Base-by-base conservation (phyloP, 1,140 invertebrate species). In the Gyrodactylus salaris region DNA sequence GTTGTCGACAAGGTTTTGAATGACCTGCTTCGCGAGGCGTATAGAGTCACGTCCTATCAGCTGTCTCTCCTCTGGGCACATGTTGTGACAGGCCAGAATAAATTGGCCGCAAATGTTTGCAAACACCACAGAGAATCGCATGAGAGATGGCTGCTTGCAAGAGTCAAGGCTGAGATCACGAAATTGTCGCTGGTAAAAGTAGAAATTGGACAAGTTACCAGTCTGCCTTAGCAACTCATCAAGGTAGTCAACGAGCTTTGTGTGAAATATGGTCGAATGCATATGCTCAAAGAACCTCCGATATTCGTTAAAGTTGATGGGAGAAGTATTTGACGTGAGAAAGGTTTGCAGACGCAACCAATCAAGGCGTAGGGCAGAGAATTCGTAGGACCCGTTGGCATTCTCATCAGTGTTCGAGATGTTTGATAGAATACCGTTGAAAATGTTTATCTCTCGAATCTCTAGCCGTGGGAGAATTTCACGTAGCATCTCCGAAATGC, bases 91-190 rank as follows among this genome's bases (percentile, higher is more conserved):
- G 77, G 92, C 92, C 78, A 90, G 89, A 82, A 94, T 89, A 78
- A 98, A 98, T 79, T 98, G 93, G 75, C 88, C 88, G 80, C 93
- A 97, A 76, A 99, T 92, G 73, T 96, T 83, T 20, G 94, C 93
- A 81, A 98, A 99, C 26, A 91, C 89, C 75, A 97, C 89, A 75
- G 95, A 94, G 78, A 89, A 99, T 54, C 92, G 85, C 82, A 95
- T 95, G 81, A 96, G 92, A 23, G 91, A 91, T 25, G 91, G 91
- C 81, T 96, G 96, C 81, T 96, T 91, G 76, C 96, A 83, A 81
- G 92, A 96, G 89, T 95, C 92, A 77, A 95, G 91, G 78, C 96
- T 96, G 79, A 96, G 90, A 78, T 92, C 89, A 78, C 96, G 91
- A 82, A 96, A 96, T 78, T 92, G 87, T 83, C 89, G 89, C 77